These are phyloP conservation scores for Oreortyx pictus DNA, from an alignment of 2,797 vertebrate species.

Conservation along the genomic window DNA sequence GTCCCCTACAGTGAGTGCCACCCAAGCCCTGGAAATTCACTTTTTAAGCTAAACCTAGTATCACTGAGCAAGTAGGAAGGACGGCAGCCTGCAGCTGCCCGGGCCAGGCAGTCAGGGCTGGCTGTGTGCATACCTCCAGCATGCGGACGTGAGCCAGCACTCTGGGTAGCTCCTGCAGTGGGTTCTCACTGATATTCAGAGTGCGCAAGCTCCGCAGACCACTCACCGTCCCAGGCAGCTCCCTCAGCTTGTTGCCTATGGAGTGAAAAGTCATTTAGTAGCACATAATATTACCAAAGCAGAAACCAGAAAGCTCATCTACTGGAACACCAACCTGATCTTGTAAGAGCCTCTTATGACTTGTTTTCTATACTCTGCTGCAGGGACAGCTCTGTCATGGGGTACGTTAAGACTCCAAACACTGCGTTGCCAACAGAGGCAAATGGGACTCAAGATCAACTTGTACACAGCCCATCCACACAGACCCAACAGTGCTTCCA, in stretches of 20 bases:
- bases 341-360: not conserved
- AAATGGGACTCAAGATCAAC: not conserved
- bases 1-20: accelerated
- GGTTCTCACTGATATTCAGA: conserved; percentile 88
- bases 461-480: not conserved
- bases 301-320: not conserved
- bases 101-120: accelerated
- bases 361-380: not conserved
- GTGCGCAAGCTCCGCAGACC: conserved; percentile 85
- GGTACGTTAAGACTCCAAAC: not conserved
- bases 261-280: not conserved
- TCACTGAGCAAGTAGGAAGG: not conserved
- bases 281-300: not conserved
- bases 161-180: conserved; percentile 83
- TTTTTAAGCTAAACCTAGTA: not conserved
- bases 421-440: not conserved
- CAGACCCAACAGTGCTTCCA: not conserved
- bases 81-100: not conserved
- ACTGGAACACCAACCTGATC: not conserved
- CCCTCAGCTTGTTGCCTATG: conserved; percentile 87
- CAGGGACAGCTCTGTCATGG: accelerated
- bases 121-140: conserved; percentile 82
- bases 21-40: not conserved
- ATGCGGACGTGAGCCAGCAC: conserved; percentile 84
- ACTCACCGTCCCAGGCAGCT: conserved; percentile 81